Evolutionary conservation across 2,113 vertebrate genomes (phyloP), one percentile per base, ranked within the genome.

Genomic region (Zosterops borbonicus): DNA sequence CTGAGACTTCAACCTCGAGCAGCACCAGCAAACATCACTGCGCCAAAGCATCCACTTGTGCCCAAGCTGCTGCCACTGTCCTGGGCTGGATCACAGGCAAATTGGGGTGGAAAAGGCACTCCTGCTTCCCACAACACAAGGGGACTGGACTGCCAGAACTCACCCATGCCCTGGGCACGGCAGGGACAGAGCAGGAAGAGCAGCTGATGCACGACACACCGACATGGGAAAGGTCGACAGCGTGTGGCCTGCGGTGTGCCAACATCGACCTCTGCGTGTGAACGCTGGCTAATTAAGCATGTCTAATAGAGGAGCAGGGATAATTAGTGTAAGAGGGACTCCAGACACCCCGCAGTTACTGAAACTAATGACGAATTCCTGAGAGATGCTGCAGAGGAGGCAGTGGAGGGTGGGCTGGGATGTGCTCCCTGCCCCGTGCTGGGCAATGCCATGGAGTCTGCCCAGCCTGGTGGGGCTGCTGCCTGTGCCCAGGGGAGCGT

Each of bases 241-340:
- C 5, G 0, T 50, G 53, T 9, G 73, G 77, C 22, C 82, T 1
- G 1, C 2, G 4, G 58, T 18, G 15, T 25, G 70, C 47, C 84
- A 41, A 13, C 8, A 39, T 14, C 12, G 12, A 85, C 75, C 92
- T 91, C 92, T 60, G 3, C 12, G 24, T 92, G 58, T 20, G 76
- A 94, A 82, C 29, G 28, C 14, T n/a, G 92, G 80, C 89, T 96
- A 95, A 97, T 97, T 92, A 96, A 93, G 95, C 94, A 86, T 86
- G 69, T 31, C 89, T 95, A 96, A 96, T 83, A 76, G 65, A 95
- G 71, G 53, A 95, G 76, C 22, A 19, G 79, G 44, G 46, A 58
- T 74, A 94, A 95, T 96, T 94, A 94, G 87, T 37, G 87, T 73
- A 62, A 76, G 60, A 78, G 82, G 71, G 89, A 75, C 58, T 85